A percentile compares a stretch with the other conserved stretches of the same genome.
These are phyloP conservation scores for Morbakka virulenta DNA, from an alignment of 30 jellyfish, hydroid and myxozoan genomes.

Conservation along the genomic window DNA sequence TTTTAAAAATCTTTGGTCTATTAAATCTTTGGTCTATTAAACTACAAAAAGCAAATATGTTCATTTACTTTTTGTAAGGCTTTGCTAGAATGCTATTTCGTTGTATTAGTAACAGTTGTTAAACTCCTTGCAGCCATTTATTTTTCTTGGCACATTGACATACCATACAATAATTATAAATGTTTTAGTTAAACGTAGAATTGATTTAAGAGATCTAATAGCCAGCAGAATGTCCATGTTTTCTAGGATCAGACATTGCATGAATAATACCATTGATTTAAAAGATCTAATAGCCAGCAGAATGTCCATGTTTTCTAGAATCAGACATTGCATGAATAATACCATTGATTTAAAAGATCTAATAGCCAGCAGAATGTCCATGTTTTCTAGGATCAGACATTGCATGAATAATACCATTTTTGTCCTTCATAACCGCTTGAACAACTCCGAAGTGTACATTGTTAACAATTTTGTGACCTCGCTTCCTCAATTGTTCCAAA, in stretches of 20 bases:
- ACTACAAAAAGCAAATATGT: no score
- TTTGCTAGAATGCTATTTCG: no score
- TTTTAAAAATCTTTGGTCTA: no score
- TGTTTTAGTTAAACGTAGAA: no score
- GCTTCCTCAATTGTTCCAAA: slow-evolving; percentile 51
- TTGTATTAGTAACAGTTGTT: no score
- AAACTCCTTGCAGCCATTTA: no score
- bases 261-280: slow-evolving; percentile 52
- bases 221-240: slow-evolving; percentile 93
- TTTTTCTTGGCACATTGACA: no score
- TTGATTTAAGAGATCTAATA: slow-evolving; percentile 42
- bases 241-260: slow-evolving; percentile 95
- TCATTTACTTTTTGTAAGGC: no score
- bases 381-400: slow-evolving; percentile 92
- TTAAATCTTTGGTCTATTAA: no score
- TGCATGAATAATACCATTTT: slow-evolving; percentile 61
- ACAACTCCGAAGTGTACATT: slow-evolving; percentile 66
- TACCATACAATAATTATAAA: no score
- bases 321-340: slow-evolving; percentile 81
- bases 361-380: slow-evolving; percentile 95
- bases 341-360: slow-evolving; percentile 35
- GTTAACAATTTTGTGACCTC: slow-evolving; percentile 57
- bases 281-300: slow-evolving; percentile 83
- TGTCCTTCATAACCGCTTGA: slow-evolving; percentile 72
- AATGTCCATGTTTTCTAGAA: slow-evolving; percentile 82